Base-by-base conservation (phyloP, 2,113 vertebrate genomes). In the Silurus glanis region DNA sequence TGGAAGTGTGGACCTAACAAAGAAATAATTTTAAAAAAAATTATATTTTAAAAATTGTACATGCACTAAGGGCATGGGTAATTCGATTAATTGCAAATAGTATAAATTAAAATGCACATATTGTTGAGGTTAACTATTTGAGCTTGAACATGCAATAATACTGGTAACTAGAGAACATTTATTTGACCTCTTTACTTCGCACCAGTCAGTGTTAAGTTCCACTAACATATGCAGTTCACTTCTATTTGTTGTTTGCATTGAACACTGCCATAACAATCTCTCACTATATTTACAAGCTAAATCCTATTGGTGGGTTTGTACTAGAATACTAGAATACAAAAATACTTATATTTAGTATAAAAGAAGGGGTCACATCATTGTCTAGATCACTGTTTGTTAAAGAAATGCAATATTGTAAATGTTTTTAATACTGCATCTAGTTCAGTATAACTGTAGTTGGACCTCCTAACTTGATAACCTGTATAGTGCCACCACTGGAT, bases 231-330 rank as follows among this genome's bases (percentile, higher is more conserved):
- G 1, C 51, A 45, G 16, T 13, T 17, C 49, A 25, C 28, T 53
- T 51, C 55, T 82, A 66, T 80, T 78, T 83, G 62, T 28, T 51
- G n/a, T 56, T 82, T 10, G 59, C 86, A 89, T 53, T 92, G 86
- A 91, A 91, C 90, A 37, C 62, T 74, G 85, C 90, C 91, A 89
- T 86, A 84, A 74, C 86, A 88, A 83, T 74, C 86, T 72, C 83
- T 14, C 19, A 80, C 59, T 59, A 61, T 3, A 69, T 45, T 16
- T 17, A 69, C 13, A 58, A 45, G n/a, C 86, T 87, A 56, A 78
- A 80, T 89, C 59, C 84, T 14, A 92, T 92, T 94, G 93, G 92
- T 47, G 82, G 74, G 85, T 86, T 80, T 28, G 45, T 37, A 37
- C 37, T 37, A 37, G 2, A 37, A 37, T 37, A 37, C 37, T 37